phyloP scores from a whole-genome alignment of 2,797 vertebrate genomes.

The Eulemur albifrons region DNA sequence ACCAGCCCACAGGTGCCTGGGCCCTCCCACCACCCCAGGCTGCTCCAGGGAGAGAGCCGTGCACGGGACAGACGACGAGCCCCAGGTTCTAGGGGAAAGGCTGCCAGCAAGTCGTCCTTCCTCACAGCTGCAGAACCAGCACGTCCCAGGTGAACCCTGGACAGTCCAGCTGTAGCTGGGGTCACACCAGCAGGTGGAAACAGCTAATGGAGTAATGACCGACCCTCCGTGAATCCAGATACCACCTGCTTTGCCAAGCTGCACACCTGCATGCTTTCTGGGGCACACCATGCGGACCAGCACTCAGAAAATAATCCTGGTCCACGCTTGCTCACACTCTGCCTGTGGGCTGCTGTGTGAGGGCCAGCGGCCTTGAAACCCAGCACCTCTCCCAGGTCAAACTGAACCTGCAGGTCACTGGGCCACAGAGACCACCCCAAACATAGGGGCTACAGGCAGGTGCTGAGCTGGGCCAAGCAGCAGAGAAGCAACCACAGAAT shows the following conservation, averaged over 20 bases:
- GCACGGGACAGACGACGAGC: neutral
- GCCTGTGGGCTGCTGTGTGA: neutral
- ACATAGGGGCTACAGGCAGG: neutral
- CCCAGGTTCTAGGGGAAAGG: too few relatives aligned
- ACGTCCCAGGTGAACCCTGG: neutral
- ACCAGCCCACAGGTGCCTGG: neutral
- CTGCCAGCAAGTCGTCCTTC: neutral
- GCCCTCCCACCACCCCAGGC: neutral
- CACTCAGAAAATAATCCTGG: accelerated
- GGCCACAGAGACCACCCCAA: neutral
- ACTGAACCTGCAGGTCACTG: neutral
- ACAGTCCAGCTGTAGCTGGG: neutral
- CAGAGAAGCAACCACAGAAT: neutral
- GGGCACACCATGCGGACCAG: accelerated
- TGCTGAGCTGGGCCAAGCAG: neutral
- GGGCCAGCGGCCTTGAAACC: neutral
- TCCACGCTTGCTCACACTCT: neutral
- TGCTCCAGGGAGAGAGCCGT: neutral
- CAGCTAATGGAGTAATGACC: neutral
- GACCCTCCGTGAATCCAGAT: neutral
- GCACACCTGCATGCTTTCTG: neutral
- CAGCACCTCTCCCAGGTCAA: neutral
- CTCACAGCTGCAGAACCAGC: neutral
- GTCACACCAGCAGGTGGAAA: neutral
- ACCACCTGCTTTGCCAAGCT: neutral